These are phyloP conservation scores for Choristoneura rosaceana DNA, from an alignment of 2,888 invertebrate species.

Conservation along the genomic window DNA sequence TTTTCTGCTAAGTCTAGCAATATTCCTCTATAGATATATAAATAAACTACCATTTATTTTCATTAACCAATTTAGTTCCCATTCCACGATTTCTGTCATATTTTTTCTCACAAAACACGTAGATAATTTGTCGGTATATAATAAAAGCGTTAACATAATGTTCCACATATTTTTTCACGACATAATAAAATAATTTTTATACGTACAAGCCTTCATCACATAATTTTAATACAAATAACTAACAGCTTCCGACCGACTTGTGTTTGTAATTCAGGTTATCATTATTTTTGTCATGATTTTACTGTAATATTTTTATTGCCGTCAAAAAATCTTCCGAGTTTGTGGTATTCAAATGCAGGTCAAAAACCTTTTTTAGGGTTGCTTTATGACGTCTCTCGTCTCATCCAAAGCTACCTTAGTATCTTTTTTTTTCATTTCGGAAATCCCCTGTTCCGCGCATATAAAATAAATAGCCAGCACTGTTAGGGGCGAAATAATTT, in stretches of 20 bases:
- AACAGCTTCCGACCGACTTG: constrained; percentile 28
- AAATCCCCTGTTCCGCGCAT: too few relatives aligned
- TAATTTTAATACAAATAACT: constrained; percentile 23
- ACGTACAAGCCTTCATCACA: constrained; percentile 18
- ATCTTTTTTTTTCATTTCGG: too few relatives aligned
- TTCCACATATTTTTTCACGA: constrained; percentile 16
- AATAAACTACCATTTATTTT: not conserved
- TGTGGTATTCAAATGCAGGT: not conserved
- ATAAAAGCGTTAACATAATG: constrained; percentile 30
- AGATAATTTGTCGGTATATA: constrained; percentile 18
- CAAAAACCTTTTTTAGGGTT: not conserved
- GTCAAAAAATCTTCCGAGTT: not conserved
- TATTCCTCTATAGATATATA: not conserved
- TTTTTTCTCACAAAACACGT: constrained; percentile 15
- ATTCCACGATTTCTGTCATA: constrained; percentile 7
- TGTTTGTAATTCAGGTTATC: not conserved
- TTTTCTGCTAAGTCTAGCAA: not conserved
- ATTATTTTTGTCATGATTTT: not conserved
- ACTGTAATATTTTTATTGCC: constrained; percentile 6
- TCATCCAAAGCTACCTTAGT: too few relatives aligned
- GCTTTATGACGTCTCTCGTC: not conserved
- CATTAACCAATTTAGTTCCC: not conserved
- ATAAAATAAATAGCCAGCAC: too few relatives aligned
- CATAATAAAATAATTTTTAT: constrained; percentile 13
- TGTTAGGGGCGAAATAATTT: too few relatives aligned